phyloP scores from a whole-genome alignment of 1,140 invertebrate species.

The Lanistes nyassanus region DNA sequence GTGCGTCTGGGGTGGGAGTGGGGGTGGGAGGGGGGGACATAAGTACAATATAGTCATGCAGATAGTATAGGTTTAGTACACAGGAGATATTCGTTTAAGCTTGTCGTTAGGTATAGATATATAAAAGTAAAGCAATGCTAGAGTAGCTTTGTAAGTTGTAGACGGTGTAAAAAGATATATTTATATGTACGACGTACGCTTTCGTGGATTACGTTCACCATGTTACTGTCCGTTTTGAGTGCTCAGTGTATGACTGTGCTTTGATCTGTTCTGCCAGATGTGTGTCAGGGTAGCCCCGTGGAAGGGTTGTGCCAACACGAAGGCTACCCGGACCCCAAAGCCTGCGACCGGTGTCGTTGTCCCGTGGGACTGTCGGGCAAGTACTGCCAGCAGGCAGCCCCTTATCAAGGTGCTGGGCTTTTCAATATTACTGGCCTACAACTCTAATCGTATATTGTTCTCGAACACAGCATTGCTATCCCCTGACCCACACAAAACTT shows the following conservation, averaged over 20 bases:
- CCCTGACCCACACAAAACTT: too few species aligned
- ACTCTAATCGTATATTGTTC: too few species aligned
- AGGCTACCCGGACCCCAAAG: slow-evolving; percentile 62
- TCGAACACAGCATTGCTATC: too few species aligned
- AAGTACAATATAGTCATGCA: too few species aligned
- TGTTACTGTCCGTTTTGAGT: neutral
- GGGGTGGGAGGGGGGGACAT: neutral
- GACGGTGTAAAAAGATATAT: too few species aligned
- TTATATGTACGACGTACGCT: neutral
- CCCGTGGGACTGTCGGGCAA: slow-evolving; percentile 55
- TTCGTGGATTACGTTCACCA: neutral
- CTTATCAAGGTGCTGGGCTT: slow-evolving; percentile 35
- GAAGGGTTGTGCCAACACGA: slow-evolving; percentile 49
- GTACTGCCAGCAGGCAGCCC: slow-evolving; percentile 48
- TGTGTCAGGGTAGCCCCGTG: slow-evolving; percentile 27
- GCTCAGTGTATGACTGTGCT: neutral
- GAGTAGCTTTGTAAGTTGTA: too few species aligned
- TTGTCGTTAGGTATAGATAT: too few species aligned
- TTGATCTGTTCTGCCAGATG: slow-evolving; percentile 38
- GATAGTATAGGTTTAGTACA: too few species aligned
- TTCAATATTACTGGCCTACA: too few species aligned
- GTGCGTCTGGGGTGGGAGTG: neutral
- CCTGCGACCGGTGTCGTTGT: slow-evolving; percentile 58
- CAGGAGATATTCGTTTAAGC: too few species aligned
- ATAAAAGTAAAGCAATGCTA: too few species aligned